Base-by-base conservation (phyloP, 2,113 vertebrate species). In the Tylochromis polylepis region DNA sequence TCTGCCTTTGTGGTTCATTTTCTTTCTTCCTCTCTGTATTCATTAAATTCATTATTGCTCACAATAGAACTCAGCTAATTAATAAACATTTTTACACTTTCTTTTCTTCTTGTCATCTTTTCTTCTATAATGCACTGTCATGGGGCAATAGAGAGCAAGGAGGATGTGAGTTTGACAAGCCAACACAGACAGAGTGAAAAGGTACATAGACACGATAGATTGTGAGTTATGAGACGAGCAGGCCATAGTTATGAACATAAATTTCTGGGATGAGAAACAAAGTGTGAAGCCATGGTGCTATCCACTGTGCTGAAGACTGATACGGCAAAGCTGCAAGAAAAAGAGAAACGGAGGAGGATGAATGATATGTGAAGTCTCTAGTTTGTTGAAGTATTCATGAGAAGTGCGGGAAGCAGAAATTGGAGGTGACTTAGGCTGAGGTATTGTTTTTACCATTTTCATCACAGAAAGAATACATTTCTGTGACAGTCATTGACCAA, bases 321-420 rank as follows among this genome's bases (percentile, higher is more conserved):
- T 88, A 79, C 62, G 55, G 43, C 18, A 60, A 83, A 46, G 10
- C 43, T 31, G 15, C 41, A 31, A 51, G 27, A 77, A 51, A 51
- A 77, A 78, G 38, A 55, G 41, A 11, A 83, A 72, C 38, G 79
- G 15, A 79, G 38, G 59, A 75, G 70, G 46, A 79, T 59, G 87
- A 87, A 67, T 88, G 72, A 82, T 91, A 83, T 43, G 72, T 79
- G 65, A 79, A 81, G 81, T 86, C 72, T 88, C 59, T 38, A 24
- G 82, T 81, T 91, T 81, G 41, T 79, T 93, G 72, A 92, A 90
- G 89, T 89, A 90, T 93, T 91, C 77, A 92, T 93, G 87, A 93
- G 43, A 77, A 51, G 70, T 77, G 70, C 43, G 51, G 70, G 43
- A 58, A 81, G 81, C 8, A 14, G 87, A 79, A 87, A 89, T 88